Evolutionary conservation across 2,113 vertebrate species (phyloP), one percentile per base, ranked within the genome.

Genomic region (Rhegmatorhina hoffmannsi): DNA sequence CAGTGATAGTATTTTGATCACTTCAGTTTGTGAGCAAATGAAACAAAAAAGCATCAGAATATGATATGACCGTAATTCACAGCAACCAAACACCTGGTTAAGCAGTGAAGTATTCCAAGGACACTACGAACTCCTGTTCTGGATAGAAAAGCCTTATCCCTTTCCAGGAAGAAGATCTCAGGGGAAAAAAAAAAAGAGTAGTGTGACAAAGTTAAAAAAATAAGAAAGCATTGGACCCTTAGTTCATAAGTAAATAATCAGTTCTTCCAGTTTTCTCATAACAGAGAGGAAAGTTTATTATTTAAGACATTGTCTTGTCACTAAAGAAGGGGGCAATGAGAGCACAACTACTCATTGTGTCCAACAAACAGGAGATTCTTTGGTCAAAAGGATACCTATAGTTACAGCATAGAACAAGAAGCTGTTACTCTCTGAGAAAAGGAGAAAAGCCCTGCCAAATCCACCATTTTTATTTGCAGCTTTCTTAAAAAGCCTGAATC

Each of bases 11-110:
- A 70, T 33, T 87, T 76, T 36, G 40, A 89, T 77, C 52, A 75
- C 44, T 74, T 47, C 66, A 43, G 66, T 34, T 29, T 29, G 28
- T 56, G 29, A 21, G 47, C 83, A 86, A 95, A 94, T 1, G 2
- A 76, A 87, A 62, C 34, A 66, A 83, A 89, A 87, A 78, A 40
- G 38, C 68, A 84, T 46, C n/a, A 6, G 21, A 92, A 89, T 73
- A 72, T 36, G 85, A 82, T 47, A 73, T 38, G 43, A 76, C 74
- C 87, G 53, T 56, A 79, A 75, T 23, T 82, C 58, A 38, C 26
- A 81, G 52, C 43, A 95, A 76, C 68, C 77, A 84, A 94, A 95
- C 88, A 96, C 75, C 78, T 90, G 63, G 67, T 36, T 88, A 92
- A 72, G 50, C 49, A 85, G 24, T 38, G 49, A 76, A 85, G 69